These are phyloP conservation scores for Rhagonycha fulva DNA, from an alignment of 2,888 invertebrate species.

Conservation along the genomic window DNA sequence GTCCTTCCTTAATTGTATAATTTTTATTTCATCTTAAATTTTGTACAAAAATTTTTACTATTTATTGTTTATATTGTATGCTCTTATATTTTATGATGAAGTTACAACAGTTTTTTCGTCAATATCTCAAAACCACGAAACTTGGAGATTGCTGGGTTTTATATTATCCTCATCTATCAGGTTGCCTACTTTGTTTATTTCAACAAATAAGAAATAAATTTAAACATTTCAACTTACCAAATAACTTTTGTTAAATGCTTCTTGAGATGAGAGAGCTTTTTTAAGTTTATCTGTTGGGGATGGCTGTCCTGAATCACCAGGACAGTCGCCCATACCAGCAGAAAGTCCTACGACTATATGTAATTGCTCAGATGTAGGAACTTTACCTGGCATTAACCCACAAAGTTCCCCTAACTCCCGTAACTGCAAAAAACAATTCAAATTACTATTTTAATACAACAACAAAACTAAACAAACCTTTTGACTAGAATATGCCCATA, in stretches of 20 bases:
- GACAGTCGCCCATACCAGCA: slow-evolving; percentile 83
- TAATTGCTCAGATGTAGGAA: slow-evolving; percentile 84
- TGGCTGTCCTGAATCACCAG: slow-evolving; percentile 58
- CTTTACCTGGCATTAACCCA: slow-evolving; percentile 83
- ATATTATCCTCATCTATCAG: too few species aligned
- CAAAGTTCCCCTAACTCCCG: slow-evolving; percentile 86
- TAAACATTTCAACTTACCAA: slow-evolving; percentile 57
- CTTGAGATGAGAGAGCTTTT: slow-evolving; percentile 87
- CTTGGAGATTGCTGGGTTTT: too few species aligned
- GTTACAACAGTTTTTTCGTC: too few species aligned
- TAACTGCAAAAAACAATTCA: slow-evolving; percentile 58
- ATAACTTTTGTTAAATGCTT: slow-evolving; percentile 87
- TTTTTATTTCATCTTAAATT: too few species aligned
- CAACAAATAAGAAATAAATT: too few species aligned
- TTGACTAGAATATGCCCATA: slow-evolving; percentile 83
- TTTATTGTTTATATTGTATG: too few species aligned
- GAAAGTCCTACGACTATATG: slow-evolving; percentile 89
- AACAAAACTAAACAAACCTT: slow-evolving; percentile 43
- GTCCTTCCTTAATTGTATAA: too few species aligned
- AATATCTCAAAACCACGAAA: too few species aligned
- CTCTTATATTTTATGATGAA: too few species aligned
- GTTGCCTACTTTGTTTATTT: too few species aligned
- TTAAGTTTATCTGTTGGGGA: slow-evolving; percentile 83
- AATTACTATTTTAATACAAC: neutral
- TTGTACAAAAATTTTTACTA: too few species aligned